phyloP scores from a whole-genome alignment of 2,113 vertebrate genomes.

The Heterotis niloticus region DNA sequence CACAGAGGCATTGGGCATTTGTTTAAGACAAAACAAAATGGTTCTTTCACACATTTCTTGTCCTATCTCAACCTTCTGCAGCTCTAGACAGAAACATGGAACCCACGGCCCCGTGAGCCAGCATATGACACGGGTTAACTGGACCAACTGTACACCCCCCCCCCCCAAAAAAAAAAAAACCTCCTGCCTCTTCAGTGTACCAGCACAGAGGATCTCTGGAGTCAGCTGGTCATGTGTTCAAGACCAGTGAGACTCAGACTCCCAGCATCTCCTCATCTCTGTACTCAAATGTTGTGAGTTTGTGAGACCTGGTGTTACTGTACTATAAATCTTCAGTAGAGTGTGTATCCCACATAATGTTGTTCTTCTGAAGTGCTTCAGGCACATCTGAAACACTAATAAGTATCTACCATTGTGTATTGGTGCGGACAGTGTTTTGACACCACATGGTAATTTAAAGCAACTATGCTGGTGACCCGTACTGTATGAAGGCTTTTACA shows the following conservation, averaged over 20 bases:
- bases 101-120: not conserved
- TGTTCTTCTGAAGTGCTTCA: not conserved
- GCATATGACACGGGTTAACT: conserved; percentile 42
- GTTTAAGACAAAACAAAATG: not conserved
- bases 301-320: not conserved
- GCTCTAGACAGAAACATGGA: conserved; percentile 31
- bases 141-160: conserved; percentile 68
- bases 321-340: not conserved
- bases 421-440: not conserved
- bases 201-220: conserved; percentile 27
- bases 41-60: not conserved
- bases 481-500: not conserved
- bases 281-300: not conserved
- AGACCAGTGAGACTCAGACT: not conserved
- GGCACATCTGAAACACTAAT: not conserved
- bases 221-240: conserved; percentile 24
- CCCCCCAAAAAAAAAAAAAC: conserved; percentile 35
- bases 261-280: too few relatives aligned
- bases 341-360: not conserved
- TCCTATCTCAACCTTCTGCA: conserved; percentile 4
- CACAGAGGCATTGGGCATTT: not conserved
- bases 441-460: not conserved
- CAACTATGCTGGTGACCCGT: not conserved
- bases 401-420: not conserved
- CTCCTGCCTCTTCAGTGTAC: conserved; percentile 38